Conservation (phyloP, 2,113 vertebrate genomes). For the Tychaedon coryphoeus region DNA sequence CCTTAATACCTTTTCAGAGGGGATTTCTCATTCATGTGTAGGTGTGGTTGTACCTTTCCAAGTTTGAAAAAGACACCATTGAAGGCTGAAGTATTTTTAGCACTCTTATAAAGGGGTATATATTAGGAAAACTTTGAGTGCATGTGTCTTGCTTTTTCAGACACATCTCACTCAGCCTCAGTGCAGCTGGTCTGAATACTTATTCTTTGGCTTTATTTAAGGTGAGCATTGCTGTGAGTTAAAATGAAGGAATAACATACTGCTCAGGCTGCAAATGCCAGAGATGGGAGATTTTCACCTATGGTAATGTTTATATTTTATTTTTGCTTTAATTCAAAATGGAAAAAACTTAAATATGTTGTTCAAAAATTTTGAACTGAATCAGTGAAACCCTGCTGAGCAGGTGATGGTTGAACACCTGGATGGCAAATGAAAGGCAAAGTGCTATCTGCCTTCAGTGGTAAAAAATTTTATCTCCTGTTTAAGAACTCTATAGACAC, state of each 20-base stretch:
- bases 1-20: background rate
- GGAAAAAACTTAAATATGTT: background rate
- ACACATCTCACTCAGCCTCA: background rate
- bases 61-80: background rate
- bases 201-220: background rate
- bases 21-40: background rate
- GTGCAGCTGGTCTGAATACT: background rate
- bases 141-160: background rate
- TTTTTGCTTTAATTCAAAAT: background rate
- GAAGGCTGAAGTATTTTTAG: background rate
- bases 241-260: background rate
- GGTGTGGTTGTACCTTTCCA: background rate
- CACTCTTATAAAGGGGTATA: background rate
- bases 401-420: background rate
- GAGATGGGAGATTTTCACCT: background rate
- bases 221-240: background rate
- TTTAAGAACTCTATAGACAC: conserved; percentile 42
- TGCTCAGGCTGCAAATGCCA: background rate
- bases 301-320: background rate
- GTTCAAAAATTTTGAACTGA: background rate
- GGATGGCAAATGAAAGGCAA: background rate
- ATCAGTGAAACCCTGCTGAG: background rate
- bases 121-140: background rate
- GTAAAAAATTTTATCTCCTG: conserved; percentile 39
- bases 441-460: background rate